Base-by-base conservation (phyloP, 2,797 vertebrate genomes). In the Hyperoplus lanceolatus region DNA sequence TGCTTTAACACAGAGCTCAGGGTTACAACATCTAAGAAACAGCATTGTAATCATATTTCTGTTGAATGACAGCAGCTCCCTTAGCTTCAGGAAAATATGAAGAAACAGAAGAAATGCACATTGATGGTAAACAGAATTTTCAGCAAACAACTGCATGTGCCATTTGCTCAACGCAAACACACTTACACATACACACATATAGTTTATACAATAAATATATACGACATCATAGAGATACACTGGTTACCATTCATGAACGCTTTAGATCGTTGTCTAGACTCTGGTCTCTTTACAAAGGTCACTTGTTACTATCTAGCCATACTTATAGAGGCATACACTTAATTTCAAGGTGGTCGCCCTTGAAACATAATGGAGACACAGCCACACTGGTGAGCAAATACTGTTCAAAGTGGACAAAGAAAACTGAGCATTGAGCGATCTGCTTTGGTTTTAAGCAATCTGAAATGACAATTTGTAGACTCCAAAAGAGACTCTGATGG, bases 1-100 rank as follows among this genome's bases (percentile, higher is more conserved):
- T 29, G 70, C 64, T 82, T 68, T 73, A 46, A 69, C 12, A 66
- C 21, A 4, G 46, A 70, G 39, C 66, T 74, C 54, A 66, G 48
- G 57, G 73, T 80, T 75, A 79, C 36, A 83, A 50, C 60, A 46
- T 38, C 29, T 42, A 18, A 4, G 18, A 55, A 65, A 51, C 46
- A 21, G 11, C 29, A 4, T 48, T 4, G 41, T 13, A 29, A 61
- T 53, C 5, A 1, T 42, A 51, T 38, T 58, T 46, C 48, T 53
- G 54, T 38, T 70, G 15, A 62, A 49, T 38, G 50, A 54, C 59
- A 18, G 64, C 16, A 9, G 61, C 42, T 77, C 1, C 29, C 2
- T 41, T 29, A 58, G 53, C 60, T 49, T n/a, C 12, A 4, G 29
- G 1, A 2, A 9, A 73, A 36, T 6, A 43, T 13, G 11, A 21